Conservation (phyloP, 2,888 invertebrate genomes). For the Lepeophtheirus nordmannii region DNA sequence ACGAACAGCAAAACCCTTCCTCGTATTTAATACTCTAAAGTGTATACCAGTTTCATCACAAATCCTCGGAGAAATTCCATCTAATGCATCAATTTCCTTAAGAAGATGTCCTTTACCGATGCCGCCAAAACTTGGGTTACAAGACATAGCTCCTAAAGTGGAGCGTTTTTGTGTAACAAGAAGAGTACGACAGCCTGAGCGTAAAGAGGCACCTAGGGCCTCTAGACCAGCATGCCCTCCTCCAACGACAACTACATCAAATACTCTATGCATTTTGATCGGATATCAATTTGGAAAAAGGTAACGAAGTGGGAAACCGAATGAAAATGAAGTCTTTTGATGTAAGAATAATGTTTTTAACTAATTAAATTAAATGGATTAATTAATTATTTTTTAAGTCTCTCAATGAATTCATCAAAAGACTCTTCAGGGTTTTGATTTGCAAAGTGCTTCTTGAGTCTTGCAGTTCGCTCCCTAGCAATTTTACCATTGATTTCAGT, state of each 20-base stretch:
- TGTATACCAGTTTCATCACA: constrained; percentile 65
- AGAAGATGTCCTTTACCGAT: constrained; percentile 78
- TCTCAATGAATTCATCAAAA: neutral
- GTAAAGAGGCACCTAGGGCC: constrained; percentile 62
- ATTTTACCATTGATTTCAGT: neutral
- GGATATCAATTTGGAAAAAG: neutral
- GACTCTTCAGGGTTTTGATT: neutral
- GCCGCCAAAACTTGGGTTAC: constrained; percentile 82
- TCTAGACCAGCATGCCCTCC: constrained; percentile 85
- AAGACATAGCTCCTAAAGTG: constrained; percentile 73
- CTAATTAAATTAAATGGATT: neutral
- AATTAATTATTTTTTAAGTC: neutral
- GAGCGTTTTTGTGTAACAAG: constrained; percentile 66
- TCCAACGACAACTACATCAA: constrained; percentile 66
- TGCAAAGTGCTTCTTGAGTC: neutral
- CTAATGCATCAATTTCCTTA: constrained; percentile 70
- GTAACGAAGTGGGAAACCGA: too few relatives aligned
- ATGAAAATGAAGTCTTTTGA: too few relatives aligned
- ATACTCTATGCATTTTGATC: constrained; percentile 13
- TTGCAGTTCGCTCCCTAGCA: neutral
- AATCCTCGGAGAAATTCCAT: constrained; percentile 61
- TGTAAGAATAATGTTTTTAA: neutral
- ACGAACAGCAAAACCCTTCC: constrained; percentile 76
- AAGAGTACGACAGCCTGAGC: constrained; percentile 63
- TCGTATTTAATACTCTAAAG: constrained; percentile 52